Evolutionary conservation across 2,797 vertebrate species (phyloP), one percentile per base, ranked within the genome.

Genomic region (Rhadinocentrus ornatus): DNA sequence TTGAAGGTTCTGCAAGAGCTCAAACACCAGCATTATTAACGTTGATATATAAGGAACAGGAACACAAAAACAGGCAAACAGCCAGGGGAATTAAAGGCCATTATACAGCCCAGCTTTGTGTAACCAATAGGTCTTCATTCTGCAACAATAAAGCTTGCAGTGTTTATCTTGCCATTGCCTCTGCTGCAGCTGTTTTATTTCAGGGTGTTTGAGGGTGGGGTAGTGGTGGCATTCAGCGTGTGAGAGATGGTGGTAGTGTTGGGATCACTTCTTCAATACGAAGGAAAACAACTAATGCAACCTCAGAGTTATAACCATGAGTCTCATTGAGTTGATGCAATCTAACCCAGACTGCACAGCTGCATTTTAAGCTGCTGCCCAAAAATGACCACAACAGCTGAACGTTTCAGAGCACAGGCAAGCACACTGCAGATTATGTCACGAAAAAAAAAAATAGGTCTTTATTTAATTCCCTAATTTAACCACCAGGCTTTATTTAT

Each of bases 391-490:
- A 18, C 50, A 60, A 65, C 78, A 75, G 69, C 59, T 79, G 46
- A 71, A 78, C 63, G 46, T 77, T 81, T 34, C 44, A 56, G 61
- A 60, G 24, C 39, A 44, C 18, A 34, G 44, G 26, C 2, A 1
- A 69, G 50, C 46, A 67, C 37, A 46, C 9, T 2, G 22, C 6
- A 35, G 78, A 68, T 88, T 74, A 75, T 46, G 66, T 73, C 66
- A 77, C 31, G 57, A 70, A 71, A 71, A 71, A 71, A 71, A 71
- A 78, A 41, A 32, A 60, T 48, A 56, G 79, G 62, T 82, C 69
- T 85, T 82, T 80, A 74, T 84, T 87, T 83, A 82, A 85, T 81
- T 71, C 63, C 62, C 72, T 83, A 69, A 75, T 80, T 88, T 80
- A 83, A 82, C 77, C 35, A 3, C 31, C 71, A 24, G 76, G 39